A percentile compares a stretch with the other conserved stretches of the same genome.
These are phyloP conservation scores for Mus pahari DNA, from an alignment of 2,113 vertebrate genomes.

Conservation along the genomic window DNA sequence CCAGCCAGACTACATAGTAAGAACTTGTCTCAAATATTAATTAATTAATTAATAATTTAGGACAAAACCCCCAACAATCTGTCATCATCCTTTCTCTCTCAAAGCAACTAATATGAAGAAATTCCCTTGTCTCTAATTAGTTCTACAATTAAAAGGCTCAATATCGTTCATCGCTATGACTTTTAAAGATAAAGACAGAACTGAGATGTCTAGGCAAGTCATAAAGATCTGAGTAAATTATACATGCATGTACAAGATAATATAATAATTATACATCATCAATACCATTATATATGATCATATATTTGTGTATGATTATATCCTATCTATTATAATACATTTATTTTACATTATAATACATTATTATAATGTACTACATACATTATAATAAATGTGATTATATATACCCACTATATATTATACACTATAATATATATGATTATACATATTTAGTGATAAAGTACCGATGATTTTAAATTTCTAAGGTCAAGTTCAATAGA, in stretches of 20 bases:
- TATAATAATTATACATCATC: too few relatives aligned
- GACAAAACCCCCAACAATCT: conserved; percentile 2
- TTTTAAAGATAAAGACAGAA: not conserved
- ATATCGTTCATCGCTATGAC: not conserved
- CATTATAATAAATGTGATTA: not conserved
- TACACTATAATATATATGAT: not conserved
- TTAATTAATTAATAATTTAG: not conserved
- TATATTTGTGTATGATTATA: too few relatives aligned
- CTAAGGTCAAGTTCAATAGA: not conserved
- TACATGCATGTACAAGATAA: not conserved
- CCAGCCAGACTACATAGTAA: not conserved
- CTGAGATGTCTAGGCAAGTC: not conserved
- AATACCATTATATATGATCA: not conserved
- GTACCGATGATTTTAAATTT: not conserved
- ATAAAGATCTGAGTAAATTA: not conserved
- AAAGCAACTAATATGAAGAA: not conserved
- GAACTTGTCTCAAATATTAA: not conserved
- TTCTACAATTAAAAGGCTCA: not conserved
- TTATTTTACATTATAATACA: too few relatives aligned
- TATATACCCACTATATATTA: not conserved
- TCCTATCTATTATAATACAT: too few relatives aligned
- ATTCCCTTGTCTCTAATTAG: conserved; percentile 1
- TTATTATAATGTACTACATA: not conserved
- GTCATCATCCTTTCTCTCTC: not conserved
- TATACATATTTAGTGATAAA: not conserved